Conservation (phyloP, 2,888 invertebrate species). For the Saturnia pavonia region DNA sequence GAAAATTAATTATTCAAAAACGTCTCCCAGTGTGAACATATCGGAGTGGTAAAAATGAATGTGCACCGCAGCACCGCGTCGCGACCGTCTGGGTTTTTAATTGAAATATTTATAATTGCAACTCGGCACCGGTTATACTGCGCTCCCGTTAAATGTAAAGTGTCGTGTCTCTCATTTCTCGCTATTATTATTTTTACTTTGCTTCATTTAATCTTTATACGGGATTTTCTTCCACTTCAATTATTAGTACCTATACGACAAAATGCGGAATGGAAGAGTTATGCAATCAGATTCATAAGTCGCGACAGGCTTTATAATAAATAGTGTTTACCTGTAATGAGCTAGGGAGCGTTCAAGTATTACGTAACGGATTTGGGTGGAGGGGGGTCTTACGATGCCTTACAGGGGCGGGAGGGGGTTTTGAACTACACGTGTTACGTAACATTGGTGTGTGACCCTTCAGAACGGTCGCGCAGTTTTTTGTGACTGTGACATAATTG, state of each 20-base stretch:
- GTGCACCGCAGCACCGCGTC: neutral
- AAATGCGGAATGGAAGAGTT: neutral
- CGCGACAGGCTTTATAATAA: no score
- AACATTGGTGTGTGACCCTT: no score
- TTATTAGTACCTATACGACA: neutral
- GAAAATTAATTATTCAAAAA: neutral
- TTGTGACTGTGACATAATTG: no score
- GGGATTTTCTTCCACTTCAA: neutral
- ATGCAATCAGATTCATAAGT: no score
- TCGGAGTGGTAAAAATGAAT: neutral
- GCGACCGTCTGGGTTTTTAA: slow-evolving; percentile 33
- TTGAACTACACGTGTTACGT: no score
- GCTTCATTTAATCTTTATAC: neutral
- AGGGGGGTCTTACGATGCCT: no score
- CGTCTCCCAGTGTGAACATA: neutral
- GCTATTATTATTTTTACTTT: slow-evolving; percentile 21
- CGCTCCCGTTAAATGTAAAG: slow-evolving; percentile 16
- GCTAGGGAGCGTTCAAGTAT: no score
- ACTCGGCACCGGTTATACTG: slow-evolving; percentile 15
- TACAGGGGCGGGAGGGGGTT: no score
- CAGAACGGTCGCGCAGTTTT: no score
- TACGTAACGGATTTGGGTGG: no score
- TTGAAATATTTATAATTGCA: slow-evolving; percentile 40
- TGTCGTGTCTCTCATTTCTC: slow-evolving; percentile 11
- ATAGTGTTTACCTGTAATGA: no score